Base-by-base conservation (phyloP, 2,888 invertebrate genomes). In the Drosophila melanosoma region DNA sequence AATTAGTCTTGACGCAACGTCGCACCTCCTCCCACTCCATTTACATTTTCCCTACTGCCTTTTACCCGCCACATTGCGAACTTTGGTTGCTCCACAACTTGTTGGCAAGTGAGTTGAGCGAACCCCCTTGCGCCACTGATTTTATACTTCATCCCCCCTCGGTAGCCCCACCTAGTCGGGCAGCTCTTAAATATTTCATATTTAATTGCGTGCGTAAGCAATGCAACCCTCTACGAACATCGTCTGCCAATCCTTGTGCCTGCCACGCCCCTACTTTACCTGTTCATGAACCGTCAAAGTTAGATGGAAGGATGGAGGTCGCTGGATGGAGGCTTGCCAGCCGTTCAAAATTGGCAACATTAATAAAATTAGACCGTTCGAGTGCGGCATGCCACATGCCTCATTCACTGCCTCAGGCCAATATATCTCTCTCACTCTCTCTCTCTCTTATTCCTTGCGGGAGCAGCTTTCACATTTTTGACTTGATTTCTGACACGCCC, bases 181-280 rank as follows among this genome's bases (percentile, higher is more conserved):
- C 65, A 53, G 65, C 72, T 76, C 69, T 79, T 85, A 78, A 87
- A 87, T 86, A 91, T 90, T 90, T 91, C 87, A 90, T 89, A 90
- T 87, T 89, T 90, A 91, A 90, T 91, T 90, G 90, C 77, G 82
- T 89, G 90, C 90, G 77, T 88, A 82, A 80, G 84, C 80, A 76
- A 69, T 81, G 84, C 82, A 79, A 76, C 62, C 73, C 69, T 56
- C 59, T 38, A 54, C 35, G 36, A 7, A 42, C 63, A 12, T 52
- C 40, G 10, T 29, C 17, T 38, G 12, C 42, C 26, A 45, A 7
- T 15, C n/a, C 20, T 38, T 12, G 3, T 12, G 12, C 20, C 20
- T 45, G 45, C 45, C 20, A 45, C 33, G 20, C 17, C 33, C 29
- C 56, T 23, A 12, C 36, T 33, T 65, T 69, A 82, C 84, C 82